These are phyloP conservation scores for Campodea augens DNA, from an alignment of 1,140 invertebrate genomes.

Conservation along the genomic window DNA sequence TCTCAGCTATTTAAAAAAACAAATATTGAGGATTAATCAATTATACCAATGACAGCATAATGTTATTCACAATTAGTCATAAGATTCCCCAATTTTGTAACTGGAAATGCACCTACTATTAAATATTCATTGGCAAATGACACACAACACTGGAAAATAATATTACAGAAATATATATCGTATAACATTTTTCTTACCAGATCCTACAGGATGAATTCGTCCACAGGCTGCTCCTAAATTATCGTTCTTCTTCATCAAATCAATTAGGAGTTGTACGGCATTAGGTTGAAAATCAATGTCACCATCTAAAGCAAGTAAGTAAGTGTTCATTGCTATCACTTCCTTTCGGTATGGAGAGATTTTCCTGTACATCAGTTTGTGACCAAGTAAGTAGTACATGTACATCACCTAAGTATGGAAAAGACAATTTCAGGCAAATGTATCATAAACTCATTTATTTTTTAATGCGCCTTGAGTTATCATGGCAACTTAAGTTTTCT, in stretches of 20 bases:
- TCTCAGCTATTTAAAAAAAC: too few relatives aligned
- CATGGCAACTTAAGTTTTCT: conserved; percentile 13
- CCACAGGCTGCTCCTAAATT: conserved; percentile 35
- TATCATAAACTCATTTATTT: too few relatives aligned
- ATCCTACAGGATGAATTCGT: conserved; percentile 14
- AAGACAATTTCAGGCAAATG: too few relatives aligned
- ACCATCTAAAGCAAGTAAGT: conserved; percentile 32
- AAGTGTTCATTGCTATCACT: conserved; percentile 31
- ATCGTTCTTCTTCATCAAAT: conserved; percentile 33
- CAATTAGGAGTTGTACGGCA: conserved; percentile 29
- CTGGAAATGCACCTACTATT: too few relatives aligned
- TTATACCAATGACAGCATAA: too few relatives aligned
- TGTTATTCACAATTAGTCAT: too few relatives aligned
- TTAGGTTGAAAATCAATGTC: conserved; percentile 34
- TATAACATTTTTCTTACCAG: not conserved
- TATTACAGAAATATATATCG: not conserved
- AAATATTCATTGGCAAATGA: too few relatives aligned
- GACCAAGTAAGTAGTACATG: conserved; percentile 41
- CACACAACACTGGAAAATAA: not conserved
- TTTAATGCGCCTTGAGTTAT: too few relatives aligned
- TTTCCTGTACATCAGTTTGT: conserved; percentile 28
- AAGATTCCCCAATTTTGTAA: too few relatives aligned
- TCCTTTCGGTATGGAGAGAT: conserved; percentile 22
- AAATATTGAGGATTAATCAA: too few relatives aligned
- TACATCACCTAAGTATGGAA: conserved; percentile 34